Conservation (phyloP, 2,113 vertebrate species). For the Ictidomys tridecemlineatus region DNA sequence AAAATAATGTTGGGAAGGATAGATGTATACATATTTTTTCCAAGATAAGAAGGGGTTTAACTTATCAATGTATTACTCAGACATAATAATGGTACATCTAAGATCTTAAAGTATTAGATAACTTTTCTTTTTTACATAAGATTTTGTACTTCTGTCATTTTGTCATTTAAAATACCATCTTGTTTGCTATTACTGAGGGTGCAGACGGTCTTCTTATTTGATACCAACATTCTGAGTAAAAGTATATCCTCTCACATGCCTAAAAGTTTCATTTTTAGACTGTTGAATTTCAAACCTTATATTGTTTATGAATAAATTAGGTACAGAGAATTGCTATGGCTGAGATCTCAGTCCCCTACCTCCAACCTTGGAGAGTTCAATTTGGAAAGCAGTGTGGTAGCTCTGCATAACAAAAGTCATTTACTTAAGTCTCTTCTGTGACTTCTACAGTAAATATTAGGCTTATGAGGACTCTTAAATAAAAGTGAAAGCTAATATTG, state of each 20-base stretch:
- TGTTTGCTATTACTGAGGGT: not conserved
- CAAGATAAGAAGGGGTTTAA: not conserved
- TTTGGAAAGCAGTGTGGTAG: not conserved
- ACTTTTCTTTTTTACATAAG: not conserved
- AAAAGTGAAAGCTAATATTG: too few species aligned
- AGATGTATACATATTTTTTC: not conserved
- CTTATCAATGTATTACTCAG: conserved; percentile 1
- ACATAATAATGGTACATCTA: not conserved
- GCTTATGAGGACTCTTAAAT: not conserved
- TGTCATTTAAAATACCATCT: not conserved
- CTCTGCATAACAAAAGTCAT: not conserved
- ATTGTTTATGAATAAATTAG: not conserved
- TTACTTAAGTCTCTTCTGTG: not conserved
- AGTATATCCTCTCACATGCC: not conserved
- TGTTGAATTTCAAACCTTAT: not conserved
- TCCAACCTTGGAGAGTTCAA: not conserved
- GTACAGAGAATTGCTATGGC: not conserved
- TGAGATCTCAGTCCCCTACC: not conserved
- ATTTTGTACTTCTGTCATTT: not conserved
- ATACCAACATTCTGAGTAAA: not conserved
- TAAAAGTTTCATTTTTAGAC: not conserved
- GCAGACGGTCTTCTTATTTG: not conserved
- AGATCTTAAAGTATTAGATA: conserved; percentile 28
- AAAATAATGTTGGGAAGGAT: not conserved
- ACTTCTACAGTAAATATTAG: not conserved